Percentiles rank a stretch among this genome's conserved stretches.
Conservation (phyloP, 2,888 invertebrate genomes). For the Apotomis capreana region DNA sequence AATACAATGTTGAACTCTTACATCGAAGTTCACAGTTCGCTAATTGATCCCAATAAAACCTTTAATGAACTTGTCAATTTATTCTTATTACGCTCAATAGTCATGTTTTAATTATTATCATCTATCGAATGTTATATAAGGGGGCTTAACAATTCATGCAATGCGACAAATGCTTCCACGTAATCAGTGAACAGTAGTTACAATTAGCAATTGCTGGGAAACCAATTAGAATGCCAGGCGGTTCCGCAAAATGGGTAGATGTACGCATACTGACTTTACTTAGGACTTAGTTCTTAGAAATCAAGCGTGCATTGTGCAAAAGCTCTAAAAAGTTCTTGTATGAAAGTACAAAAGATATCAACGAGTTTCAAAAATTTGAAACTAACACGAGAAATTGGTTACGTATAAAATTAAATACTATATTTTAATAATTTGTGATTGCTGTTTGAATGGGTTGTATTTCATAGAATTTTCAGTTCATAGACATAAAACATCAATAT, state of each 20-base stretch:
- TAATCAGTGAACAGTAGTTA: neutral
- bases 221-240: slow-evolving; percentile 28
- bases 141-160: slow-evolving; percentile 1
- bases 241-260: slow-evolving; percentile 17
- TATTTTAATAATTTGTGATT: no score
- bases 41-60: slow-evolving; percentile 30
- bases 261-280: slow-evolving; percentile 17
- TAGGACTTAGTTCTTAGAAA: slow-evolving; percentile 8
- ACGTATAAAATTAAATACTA: no score
- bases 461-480: no score
- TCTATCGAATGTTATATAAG: slow-evolving; percentile 24
- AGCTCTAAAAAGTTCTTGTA: no score
- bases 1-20: neutral
- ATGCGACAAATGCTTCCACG: slow-evolving; percentile 18
- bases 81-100: slow-evolving; percentile 4
- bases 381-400: no score
- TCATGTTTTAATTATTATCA: neutral
- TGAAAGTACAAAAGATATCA: no score
- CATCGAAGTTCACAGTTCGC: slow-evolving; percentile 12
- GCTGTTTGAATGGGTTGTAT: no score
- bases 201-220: slow-evolving; percentile 34
- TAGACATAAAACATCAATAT: no score
- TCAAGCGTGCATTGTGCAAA: neutral
- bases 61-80: slow-evolving; percentile 21
- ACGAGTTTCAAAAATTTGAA: no score